Base-by-base conservation (phyloP, 2,113 vertebrate species). In the Galeopterus variegatus region DNA sequence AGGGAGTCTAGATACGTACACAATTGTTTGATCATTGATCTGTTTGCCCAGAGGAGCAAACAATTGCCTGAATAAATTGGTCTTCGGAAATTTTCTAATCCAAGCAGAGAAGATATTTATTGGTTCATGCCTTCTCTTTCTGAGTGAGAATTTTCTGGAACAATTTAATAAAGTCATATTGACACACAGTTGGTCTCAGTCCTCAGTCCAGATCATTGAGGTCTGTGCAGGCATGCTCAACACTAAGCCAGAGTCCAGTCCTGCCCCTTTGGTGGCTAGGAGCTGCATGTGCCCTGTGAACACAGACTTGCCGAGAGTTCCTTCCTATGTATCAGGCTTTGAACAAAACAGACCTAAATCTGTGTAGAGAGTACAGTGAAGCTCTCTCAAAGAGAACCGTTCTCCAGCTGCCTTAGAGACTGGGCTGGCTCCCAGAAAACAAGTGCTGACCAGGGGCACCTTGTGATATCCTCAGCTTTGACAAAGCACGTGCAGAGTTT, bases 31-130 rank as follows among this genome's bases (percentile, higher is more conserved):
- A 75, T 75, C 70, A 45, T 8, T 56, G 64, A n/a, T 6, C 52
- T 70, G 0, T 67, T 94, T 75, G 41, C 64, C 65, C 65, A 75
- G 76, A 84, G 77, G 45, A 88, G 19, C 64, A 79, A 88, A 84
- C 8, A 15, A 56, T 50, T 54, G 41, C 64, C 86, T 69, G 31
- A 83, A 88, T 90, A 91, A 90, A 91, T 26, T 69, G 50, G 31
- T 84, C 84, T 88, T 56, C 17, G 67, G 70, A 95, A 93, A 90
- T 56, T 23, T 92, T 90, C 70, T 91, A 56, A 82, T 88, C 64
- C 21, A 87, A 90, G 56, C 41, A 52, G 52, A 70, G 19, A 84
- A 88, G 86, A 70, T 80, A 84, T 80, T 88, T 84, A 69, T 50
- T 75, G 58, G 76, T 88, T 95, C 93, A 64, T 3, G 54, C 88